These are phyloP conservation scores for Peromyscus maniculatus DNA, from an alignment of 2,113 vertebrate species.

Conservation along the genomic window DNA sequence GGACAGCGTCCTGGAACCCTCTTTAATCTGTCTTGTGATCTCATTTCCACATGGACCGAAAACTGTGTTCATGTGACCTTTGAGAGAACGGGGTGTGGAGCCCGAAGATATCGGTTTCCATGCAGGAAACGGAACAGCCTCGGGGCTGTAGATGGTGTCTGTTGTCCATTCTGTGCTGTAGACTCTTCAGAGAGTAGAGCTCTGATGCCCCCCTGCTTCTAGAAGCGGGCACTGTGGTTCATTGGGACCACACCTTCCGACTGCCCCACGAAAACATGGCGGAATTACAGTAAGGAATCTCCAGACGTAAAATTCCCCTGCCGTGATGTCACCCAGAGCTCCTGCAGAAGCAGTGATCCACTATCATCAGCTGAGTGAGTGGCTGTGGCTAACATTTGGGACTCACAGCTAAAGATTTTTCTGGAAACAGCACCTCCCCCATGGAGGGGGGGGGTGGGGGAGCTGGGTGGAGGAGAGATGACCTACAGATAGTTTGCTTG, in stretches of 20 bases:
- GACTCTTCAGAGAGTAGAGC: neutral
- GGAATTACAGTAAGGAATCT: neutral
- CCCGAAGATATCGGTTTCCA: accelerated
- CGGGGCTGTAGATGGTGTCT: accelerated
- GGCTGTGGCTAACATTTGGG: accelerated
- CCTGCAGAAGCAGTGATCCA: neutral
- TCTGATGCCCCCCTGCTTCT: accelerated
- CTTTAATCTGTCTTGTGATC: neutral
- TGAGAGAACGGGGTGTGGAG: neutral
- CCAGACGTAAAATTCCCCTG: accelerated
- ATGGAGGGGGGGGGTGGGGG: no score
- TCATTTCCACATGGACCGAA: neutral
- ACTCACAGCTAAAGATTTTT: neutral
- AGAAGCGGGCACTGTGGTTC: neutral
- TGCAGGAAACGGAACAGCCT: accelerated
- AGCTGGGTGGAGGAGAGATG: neutral
- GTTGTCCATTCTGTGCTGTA: accelerated
- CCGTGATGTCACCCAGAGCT: accelerated
- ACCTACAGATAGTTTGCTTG: neutral
- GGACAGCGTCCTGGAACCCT: neutral
- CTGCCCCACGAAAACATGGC: neutral
- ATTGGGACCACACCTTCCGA: neutral
- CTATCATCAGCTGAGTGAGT: neutral
- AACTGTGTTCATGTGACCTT: neutral
- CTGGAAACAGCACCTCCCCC: neutral